A percentile compares a stretch with the other conserved stretches of the same genome.
Conservation (phyloP, 2,113 vertebrate genomes). For the Myanophis thanlyinensis region DNA sequence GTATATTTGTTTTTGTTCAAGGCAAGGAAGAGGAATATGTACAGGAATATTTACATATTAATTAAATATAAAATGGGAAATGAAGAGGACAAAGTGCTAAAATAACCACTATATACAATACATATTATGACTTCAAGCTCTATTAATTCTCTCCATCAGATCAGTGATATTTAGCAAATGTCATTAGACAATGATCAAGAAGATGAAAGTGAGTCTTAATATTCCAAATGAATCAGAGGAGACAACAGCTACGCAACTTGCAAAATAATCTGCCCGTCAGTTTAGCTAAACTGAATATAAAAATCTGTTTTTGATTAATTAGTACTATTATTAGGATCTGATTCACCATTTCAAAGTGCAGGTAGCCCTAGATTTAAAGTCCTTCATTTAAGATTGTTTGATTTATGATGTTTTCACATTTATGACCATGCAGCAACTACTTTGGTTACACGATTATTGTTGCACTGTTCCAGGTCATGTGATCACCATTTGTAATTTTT, state of each 20-base stretch:
- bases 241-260: neutral
- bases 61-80: neutral
- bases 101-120: neutral
- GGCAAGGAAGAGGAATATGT: neutral
- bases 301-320: neutral
- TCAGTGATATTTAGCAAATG: neutral
- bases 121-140: neutral
- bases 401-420: neutral
- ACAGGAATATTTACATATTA: neutral
- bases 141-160: neutral
- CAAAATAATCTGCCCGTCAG: neutral
- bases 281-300: neutral
- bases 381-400: neutral
- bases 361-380: neutral
- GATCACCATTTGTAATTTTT: neutral
- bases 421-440: neutral
- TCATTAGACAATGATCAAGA: neutral
- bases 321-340: neutral
- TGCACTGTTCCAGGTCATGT: neutral
- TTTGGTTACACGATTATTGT: neutral
- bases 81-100: neutral
- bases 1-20: neutral
- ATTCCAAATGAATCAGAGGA: neutral
- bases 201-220: neutral
- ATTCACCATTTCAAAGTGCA: neutral